These are phyloP conservation scores for Caenorhabditis uteleia DNA, from an alignment of 2,888 invertebrate species.

Conservation along the genomic window DNA sequence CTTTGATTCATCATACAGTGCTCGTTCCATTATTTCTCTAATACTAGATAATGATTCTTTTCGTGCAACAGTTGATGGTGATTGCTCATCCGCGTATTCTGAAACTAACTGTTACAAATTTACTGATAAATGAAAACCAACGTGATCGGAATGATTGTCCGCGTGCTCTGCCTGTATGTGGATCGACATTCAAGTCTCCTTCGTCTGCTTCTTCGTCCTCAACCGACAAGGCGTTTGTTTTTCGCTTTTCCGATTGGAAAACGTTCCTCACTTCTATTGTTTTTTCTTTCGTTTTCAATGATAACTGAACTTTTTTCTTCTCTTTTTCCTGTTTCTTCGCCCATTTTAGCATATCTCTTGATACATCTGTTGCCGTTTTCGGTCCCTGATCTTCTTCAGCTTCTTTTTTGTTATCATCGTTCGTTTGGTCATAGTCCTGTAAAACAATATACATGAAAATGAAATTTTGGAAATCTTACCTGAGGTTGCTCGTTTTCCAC, in stretches of 20 bases:
- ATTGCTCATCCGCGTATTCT: too few relatives aligned
- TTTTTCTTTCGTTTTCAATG: conserved; percentile 36
- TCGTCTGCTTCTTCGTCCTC: conserved; percentile 19
- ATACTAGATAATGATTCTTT: too few relatives aligned
- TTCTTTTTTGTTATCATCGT: conserved; percentile 11
- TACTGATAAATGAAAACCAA: too few relatives aligned
- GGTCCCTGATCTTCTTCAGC: conserved; percentile 49
- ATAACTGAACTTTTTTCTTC: conserved; percentile 74
- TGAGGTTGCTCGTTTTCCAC: conserved; percentile 18
- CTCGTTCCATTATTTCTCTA: conserved; percentile 43
- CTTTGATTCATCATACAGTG: conserved; percentile 66
- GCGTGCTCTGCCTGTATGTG: conserved; percentile 4
- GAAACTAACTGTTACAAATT: too few relatives aligned
- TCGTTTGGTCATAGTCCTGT: background rate
- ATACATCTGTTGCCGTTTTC: conserved; percentile 67
- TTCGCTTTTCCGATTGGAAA: conserved; percentile 29
- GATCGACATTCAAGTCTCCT: conserved; percentile 1
- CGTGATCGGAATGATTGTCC: too few relatives aligned
- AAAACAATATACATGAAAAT: background rate
- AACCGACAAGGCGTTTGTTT: conserved; percentile 1
- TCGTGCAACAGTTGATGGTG: too few relatives aligned
- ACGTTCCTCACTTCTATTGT: conserved; percentile 43
- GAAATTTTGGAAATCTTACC: background rate
- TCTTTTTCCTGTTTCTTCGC: conserved; percentile 95
- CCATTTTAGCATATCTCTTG: conserved; percentile 86